A percentile compares a stretch with the other conserved stretches of the same genome.
Conservation (phyloP, 2,888 invertebrate species). For the Torymus auratus region DNA sequence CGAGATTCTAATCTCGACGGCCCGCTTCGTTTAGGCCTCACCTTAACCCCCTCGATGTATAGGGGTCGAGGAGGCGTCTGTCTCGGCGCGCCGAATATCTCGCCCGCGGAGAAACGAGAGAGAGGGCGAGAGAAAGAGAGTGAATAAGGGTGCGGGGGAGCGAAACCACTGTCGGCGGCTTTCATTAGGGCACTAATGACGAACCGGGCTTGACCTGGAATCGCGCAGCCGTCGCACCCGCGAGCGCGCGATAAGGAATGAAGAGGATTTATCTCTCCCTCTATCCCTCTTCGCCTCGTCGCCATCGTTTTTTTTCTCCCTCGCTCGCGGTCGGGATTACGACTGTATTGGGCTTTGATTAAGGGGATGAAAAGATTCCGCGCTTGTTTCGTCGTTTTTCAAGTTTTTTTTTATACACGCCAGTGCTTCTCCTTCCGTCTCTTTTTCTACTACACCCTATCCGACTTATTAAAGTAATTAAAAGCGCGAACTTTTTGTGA, state of each 20-base stretch:
- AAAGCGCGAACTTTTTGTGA: slow-evolving; percentile 21
- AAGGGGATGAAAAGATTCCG: slow-evolving; percentile 55
- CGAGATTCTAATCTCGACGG: slow-evolving; percentile 71
- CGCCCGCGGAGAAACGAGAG: slow-evolving; percentile 10
- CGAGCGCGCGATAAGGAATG: slow-evolving; percentile 37
- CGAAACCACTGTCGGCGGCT: slow-evolving; percentile 30
- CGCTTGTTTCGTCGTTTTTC: slow-evolving; percentile 53
- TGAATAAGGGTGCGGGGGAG: not conserved
- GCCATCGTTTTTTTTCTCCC: slow-evolving; percentile 17
- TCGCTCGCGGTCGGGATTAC: slow-evolving; percentile 31
- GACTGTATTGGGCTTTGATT: slow-evolving; percentile 55
- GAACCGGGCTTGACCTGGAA: slow-evolving; percentile 42
- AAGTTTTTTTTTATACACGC: slow-evolving; percentile 31
- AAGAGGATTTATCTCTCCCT: slow-evolving; percentile 36
- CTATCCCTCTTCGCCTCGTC: slow-evolving; percentile 2
- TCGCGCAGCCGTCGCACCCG: slow-evolving; percentile 33
- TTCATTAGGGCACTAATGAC: slow-evolving; percentile 56
- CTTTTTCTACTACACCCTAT: slow-evolving; percentile 2
- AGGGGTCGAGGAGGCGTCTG: slow-evolving; percentile 23
- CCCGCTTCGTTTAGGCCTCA: slow-evolving; percentile 64
- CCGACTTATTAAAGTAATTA: slow-evolving; percentile 56
- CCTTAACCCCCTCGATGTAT: slow-evolving; percentile 24
- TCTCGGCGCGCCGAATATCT: slow-evolving; percentile 19
- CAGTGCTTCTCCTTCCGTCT: not conserved
- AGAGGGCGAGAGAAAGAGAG: no score